Evolutionary conservation across 2,113 vertebrate genomes (phyloP).

Genomic region (Nibea albiflora): DNA sequence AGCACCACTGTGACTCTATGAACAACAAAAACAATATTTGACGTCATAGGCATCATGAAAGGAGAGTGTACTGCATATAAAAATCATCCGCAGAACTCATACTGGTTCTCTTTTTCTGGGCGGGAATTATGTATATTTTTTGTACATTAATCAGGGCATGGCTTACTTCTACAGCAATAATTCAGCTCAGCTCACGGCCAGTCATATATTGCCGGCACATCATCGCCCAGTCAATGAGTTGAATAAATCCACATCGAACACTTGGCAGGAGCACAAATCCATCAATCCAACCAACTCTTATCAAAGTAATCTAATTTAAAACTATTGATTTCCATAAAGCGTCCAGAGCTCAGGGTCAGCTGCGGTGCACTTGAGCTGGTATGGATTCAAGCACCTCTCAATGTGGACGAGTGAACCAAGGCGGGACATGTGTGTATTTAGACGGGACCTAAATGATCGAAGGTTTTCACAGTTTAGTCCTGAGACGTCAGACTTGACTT

Average conservation of each 20-base stretch:
- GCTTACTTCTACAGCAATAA: not conserved
- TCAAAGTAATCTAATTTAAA: slow-evolving; percentile 44
- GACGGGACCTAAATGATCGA: not conserved
- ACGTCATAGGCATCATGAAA: not conserved
- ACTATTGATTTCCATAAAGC: slow-evolving; percentile 37
- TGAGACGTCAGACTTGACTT: not conserved
- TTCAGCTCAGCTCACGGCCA: not conserved
- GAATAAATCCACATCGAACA: slow-evolving; percentile 27
- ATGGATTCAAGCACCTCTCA: not conserved
- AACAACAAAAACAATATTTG: not conserved
- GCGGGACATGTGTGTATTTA: not conserved
- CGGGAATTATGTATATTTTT: no score
- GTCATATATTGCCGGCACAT: not conserved
- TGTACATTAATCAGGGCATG: slow-evolving; percentile 1
- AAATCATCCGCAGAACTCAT: not conserved
- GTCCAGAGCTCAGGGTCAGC: slow-evolving; percentile 1
- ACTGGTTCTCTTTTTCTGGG: not conserved
- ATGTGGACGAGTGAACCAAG: not conserved
- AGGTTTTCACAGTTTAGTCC: not conserved
- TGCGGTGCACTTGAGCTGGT: not conserved
- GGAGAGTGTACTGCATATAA: not conserved
- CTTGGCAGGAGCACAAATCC: slow-evolving; percentile 21
- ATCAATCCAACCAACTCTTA: slow-evolving; percentile 14
- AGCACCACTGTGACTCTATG: not conserved
- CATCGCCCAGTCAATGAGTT: not conserved